Percentiles rank a stretch among this genome's conserved stretches.
phyloP scores from a whole-genome alignment of 2,797 vertebrate species.

The Anolis apletophallus region DNA sequence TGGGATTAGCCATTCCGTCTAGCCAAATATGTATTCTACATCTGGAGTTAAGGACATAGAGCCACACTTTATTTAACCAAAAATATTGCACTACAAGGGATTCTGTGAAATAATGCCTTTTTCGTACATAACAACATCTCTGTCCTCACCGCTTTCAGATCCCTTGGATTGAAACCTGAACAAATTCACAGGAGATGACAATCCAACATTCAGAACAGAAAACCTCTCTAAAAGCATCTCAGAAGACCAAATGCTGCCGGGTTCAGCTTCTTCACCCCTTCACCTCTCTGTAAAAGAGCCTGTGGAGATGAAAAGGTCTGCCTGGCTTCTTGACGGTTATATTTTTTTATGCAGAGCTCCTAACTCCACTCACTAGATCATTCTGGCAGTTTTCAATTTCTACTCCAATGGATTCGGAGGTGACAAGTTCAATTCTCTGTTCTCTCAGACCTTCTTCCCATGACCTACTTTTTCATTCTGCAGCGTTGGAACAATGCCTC shows the following conservation, averaged over 20 bases:
- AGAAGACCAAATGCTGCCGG: conserved; percentile 15
- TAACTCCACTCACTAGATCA: conserved; percentile 33
- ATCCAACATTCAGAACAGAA: conserved; percentile 41
- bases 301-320: not conserved
- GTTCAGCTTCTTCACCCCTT: too few species aligned
- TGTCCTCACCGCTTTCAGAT: not conserved
- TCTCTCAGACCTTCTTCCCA: conserved; percentile 81
- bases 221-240: conserved; percentile 43
- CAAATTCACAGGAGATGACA: conserved; percentile 43
- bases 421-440: conserved; percentile 88
- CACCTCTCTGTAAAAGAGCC: not conserved
- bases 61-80: not conserved
- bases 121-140: not conserved
- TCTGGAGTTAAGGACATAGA: not conserved
- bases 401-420: conserved; percentile 83
- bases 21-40: not conserved
- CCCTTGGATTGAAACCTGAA: not conserved
- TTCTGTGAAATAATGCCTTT: not conserved
- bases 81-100: not conserved
- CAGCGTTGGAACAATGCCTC: conserved; percentile 69
- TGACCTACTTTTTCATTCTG: conserved; percentile 84
- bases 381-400: conserved; percentile 70
- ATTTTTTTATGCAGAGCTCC: conserved; percentile 20
- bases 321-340: conserved; percentile 12
- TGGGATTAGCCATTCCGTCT: not conserved